Base-by-base conservation (phyloP, 2,113 vertebrate species). In the Anguilla rostrata region DNA sequence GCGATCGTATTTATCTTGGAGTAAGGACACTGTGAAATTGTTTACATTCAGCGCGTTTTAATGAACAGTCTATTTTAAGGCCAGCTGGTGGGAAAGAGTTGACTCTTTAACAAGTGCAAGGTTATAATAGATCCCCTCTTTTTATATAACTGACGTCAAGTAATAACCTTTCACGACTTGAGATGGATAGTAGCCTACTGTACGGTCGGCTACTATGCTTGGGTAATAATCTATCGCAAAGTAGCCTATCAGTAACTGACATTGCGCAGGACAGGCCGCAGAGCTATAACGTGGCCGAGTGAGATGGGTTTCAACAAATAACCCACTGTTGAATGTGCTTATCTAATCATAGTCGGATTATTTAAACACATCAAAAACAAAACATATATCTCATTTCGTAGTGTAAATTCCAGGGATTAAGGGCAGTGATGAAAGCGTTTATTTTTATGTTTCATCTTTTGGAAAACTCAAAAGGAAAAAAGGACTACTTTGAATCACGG, bases 51-150 rank as follows among this genome's bases (percentile, higher is more conserved):
- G 85, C 78, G 82, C 78, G 85, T 53, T 92, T 89, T 88, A 89
- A 88, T 86, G 49, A 83, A 83, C 63, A 84, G 39, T 84, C 88
- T 87, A 90, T 90, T 90, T 90, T 87, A 81, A 86, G 57, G 60
- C 7, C 56, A 63, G 80, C 79, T 86, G 88, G 83, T 88, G 85
- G 86, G 87, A 87, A 87, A 85, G 83, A 84, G 56, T 82, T 85
- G 85, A 88, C 88, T 89, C 87, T 82, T 87, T 87, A 86, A 88
- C 91, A 89, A 90, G 89, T 87, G 88, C 90, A 90, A 89, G 91
- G 85, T 89, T 90, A 86, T 82, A 86, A 87, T 66, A 85, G 83
- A 87, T 87, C 83, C 57, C 57, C 71, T 56, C 43, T 85, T 86
- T 88, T 88, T 83, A 85, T 82, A 78, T 83, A 84, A 78, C 56